Base-by-base conservation (phyloP, 2,888 invertebrate genomes). In the Brachypterus glaber region DNA sequence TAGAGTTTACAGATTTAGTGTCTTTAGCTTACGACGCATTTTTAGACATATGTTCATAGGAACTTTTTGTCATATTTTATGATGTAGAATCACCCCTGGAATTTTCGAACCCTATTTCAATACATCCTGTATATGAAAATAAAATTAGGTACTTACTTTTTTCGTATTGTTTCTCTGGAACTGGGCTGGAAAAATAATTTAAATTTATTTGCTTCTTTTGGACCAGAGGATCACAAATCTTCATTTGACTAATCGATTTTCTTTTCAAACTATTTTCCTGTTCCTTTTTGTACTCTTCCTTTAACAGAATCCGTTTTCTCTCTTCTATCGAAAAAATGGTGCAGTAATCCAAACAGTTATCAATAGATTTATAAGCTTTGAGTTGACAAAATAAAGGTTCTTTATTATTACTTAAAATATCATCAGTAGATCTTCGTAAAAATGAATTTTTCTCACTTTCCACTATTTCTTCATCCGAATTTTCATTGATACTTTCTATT, bases 271-370 rank as follows among this genome's bases (percentile, higher is more conserved):
- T 45, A n/a, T n/a, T n/a, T n/a, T n/a, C n/a, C n/a, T n/a, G n/a
- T 33, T 51, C 54, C 17, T 40, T 37, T 16, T 49, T 49, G 24
- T 48, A 51, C 25, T 42, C 39, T 27, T 50, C 37, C 39, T 53
- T 50, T 11, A 56, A 32, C 12, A 56, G 30, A 17, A 47, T 34
- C 35, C 44, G 47, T 27, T 54, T 56, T 12, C 55, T 29, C 30
- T 56, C 52, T 30, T 53, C 49, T 4, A 56, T 41, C 2, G 52
- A 44, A 15, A 54, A 38, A 33, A 50, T 33, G 2, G 41, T 38
- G 30, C 48, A 46, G 15, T 50, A 41, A 31, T 53, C 49, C 24
- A 49, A 43, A 24, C 45, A 40, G 35, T 45, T 40, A 34, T 51
- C 54, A 3, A 44, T 13, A 2, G 53, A 50, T 35, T 45, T 48